phyloP scores from a whole-genome alignment of 2,113 vertebrate genomes.

The Tauraco erythrolophus region DNA sequence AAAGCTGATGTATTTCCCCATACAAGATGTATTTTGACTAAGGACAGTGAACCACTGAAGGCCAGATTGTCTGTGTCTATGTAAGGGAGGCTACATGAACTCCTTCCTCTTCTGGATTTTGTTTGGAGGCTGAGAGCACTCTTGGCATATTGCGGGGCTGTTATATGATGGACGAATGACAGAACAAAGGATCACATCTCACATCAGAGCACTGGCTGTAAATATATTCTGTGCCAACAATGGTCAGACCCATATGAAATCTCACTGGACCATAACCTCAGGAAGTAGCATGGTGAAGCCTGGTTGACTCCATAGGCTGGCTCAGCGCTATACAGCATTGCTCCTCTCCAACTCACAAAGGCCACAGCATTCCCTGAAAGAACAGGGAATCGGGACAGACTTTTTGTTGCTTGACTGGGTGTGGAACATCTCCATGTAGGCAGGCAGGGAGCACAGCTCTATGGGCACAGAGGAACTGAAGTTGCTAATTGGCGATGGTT shows the following conservation, averaged over 20 bases:
- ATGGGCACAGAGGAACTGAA: not conserved
- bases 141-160: not conserved
- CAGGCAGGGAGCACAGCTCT: not conserved
- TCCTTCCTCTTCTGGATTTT: not conserved
- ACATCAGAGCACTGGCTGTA: not conserved
- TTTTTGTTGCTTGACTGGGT: not conserved
- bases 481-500: not conserved
- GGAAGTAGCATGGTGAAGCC: not conserved
- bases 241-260: not conserved
- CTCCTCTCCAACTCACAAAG: not conserved
- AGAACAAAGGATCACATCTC: not conserved
- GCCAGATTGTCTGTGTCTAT: not conserved
- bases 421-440: not conserved
- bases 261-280: not conserved
- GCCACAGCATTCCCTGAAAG: not conserved
- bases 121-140: not conserved
- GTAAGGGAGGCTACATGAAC: not conserved
- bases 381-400: not conserved
- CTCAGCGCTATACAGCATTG: not conserved
- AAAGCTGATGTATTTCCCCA: not conserved
- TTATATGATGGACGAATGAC: not conserved
- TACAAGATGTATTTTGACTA: not conserved
- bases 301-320: not conserved
- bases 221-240: not conserved
- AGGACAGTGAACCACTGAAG: not conserved